Conservation (phyloP, 2,888 invertebrate genomes). For the Eristalis pertinax region DNA sequence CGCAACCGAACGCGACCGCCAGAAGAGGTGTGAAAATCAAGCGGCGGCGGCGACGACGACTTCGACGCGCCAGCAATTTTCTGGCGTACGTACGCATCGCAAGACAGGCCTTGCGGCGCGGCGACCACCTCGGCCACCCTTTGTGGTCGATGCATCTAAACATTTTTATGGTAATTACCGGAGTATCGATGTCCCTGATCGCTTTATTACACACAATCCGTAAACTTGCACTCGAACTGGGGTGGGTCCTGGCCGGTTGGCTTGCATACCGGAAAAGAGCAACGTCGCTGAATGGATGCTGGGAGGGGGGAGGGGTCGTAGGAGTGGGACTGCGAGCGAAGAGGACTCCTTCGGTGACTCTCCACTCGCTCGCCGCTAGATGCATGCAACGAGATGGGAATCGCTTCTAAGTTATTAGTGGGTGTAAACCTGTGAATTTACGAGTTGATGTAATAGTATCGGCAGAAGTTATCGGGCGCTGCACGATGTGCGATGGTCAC, state of each 20-base stretch:
- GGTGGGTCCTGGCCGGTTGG: conserved; percentile 42
- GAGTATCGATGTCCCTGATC: conserved; percentile 72
- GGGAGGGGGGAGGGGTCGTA: background rate
- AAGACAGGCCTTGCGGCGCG: conserved; percentile 32
- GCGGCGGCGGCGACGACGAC: conserved; percentile 2
- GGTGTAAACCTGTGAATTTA: conserved; percentile 71
- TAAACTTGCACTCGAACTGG: conserved; percentile 58
- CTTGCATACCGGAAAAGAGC: conserved; percentile 39
- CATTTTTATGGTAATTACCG: conserved; percentile 71
- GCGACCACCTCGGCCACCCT: conserved; percentile 62
- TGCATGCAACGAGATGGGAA: conserved; percentile 71
- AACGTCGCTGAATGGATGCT: conserved; percentile 17
- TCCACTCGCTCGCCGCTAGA: conserved; percentile 25
- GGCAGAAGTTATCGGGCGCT: conserved; percentile 63
- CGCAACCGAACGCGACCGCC: conserved; percentile 5
- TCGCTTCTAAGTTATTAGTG: conserved; percentile 70
- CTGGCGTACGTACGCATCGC: conserved; percentile 19
- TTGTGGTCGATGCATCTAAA: conserved; percentile 70
- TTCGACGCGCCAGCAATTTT: background rate
- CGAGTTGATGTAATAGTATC: conserved; percentile 67
- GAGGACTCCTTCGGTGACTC: conserved; percentile 48
- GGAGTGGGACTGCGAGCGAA: conserved; percentile 1
- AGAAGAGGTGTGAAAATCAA: conserved; percentile 63
- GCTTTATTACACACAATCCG: conserved; percentile 70
- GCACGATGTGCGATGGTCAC: conserved; percentile 60